These are phyloP conservation scores for Drosophila quasianomalipes DNA, from an alignment of 2,888 invertebrate genomes.

Conservation along the genomic window DNA sequence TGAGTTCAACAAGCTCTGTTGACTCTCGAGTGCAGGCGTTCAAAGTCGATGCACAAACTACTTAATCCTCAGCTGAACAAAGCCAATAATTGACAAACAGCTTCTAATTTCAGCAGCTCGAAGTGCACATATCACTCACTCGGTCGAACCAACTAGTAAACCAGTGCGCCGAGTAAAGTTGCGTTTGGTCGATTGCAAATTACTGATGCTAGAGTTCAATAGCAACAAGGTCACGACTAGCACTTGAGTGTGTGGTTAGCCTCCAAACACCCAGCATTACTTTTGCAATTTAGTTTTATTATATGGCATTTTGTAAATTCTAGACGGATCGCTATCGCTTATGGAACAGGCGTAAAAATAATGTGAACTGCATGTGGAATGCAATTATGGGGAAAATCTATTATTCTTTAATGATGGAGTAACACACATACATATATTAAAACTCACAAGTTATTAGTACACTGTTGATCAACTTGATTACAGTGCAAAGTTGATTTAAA, in stretches of 20 bases:
- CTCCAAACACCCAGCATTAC: conserved; percentile 12
- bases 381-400: not conserved
- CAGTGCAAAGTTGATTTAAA: not conserved
- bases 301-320: conserved; percentile 21
- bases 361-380: conserved; percentile 1
- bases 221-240: conserved; percentile 3
- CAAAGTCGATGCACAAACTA: conserved; percentile 52
- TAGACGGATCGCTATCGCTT: conserved; percentile 7
- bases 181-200: not conserved
- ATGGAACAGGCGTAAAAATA: not conserved
- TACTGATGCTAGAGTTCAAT: no score
- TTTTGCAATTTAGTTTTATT: conserved; percentile 30
- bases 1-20: conserved; percentile 33
- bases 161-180: conserved; percentile 8
- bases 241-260: not conserved
- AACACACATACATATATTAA: not conserved
- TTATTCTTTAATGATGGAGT: conserved; percentile 1
- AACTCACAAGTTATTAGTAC: not conserved
- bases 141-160: not conserved
- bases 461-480: not conserved
- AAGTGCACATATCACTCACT: conserved; percentile 51
- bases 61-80: conserved; percentile 31
- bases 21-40: conserved; percentile 22
- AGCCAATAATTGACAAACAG: conserved; percentile 46
- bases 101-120: conserved; percentile 53